Percentiles rank a stretch among this genome's conserved stretches.
phyloP scores from a whole-genome alignment of 2,113 vertebrate genomes.

The Chaetodon auriga region DNA sequence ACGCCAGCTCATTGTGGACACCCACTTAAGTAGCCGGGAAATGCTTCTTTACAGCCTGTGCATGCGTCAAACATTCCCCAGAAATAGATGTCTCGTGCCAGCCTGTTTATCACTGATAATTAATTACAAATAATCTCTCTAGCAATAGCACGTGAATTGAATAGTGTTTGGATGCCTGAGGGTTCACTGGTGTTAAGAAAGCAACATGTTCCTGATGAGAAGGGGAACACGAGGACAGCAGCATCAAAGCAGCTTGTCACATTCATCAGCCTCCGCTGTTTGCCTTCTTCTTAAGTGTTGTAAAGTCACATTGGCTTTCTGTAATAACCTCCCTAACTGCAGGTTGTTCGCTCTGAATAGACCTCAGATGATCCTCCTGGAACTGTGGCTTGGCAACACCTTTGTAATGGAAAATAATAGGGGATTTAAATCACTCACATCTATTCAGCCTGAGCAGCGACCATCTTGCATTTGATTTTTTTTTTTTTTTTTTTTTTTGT shows the following conservation, averaged over 20 bases:
- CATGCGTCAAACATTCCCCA: not conserved
- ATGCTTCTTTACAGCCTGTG: not conserved
- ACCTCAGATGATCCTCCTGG: conserved; percentile 35
- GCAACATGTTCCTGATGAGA: not conserved
- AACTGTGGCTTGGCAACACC: not conserved
- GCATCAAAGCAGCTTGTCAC: not conserved
- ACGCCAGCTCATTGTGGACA: not conserved
- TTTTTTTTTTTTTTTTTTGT: not conserved
- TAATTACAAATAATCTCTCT: conserved; percentile 9
- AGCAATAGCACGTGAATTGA: conserved; percentile 1
- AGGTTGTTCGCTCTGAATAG: conserved; percentile 49
- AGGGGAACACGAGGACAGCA: conserved; percentile 8
- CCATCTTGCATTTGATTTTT: conserved; percentile 35
- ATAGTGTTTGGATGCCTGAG: not conserved
- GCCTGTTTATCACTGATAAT: not conserved
- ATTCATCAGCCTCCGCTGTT: conserved; percentile 11
- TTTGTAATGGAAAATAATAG: conserved; percentile 67
- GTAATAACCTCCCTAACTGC: conserved; percentile 47
- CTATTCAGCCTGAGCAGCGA: conserved; percentile 50
- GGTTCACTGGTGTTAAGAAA: not conserved
- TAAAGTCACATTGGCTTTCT: conserved; percentile 38
- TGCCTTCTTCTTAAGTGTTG: conserved; percentile 23
- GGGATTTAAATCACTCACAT: conserved; percentile 55
- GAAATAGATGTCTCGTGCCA: not conserved
- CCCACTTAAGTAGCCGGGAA: not conserved